Evolutionary conservation across 2,113 vertebrate species (phyloP), one percentile per base, ranked within the genome.

Genomic region (Equus quagga): DNA sequence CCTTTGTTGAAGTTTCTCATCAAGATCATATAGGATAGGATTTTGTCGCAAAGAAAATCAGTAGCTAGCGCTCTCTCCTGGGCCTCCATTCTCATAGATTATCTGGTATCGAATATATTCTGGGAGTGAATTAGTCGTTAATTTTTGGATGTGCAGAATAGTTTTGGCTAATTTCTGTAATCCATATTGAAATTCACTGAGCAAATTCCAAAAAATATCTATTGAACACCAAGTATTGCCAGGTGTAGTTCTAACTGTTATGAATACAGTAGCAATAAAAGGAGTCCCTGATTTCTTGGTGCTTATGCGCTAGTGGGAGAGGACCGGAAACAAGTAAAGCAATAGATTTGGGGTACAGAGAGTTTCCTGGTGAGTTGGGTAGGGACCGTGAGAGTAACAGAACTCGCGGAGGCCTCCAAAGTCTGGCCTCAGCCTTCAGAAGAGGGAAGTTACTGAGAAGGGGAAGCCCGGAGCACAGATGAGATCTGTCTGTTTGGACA

Each of bases 381-480:
- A 1, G 33, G 15, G 60, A 65, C n/a, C 12, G 6, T 36, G 44
- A 65, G 31, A 62, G 64, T 10, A 51, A 65, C 15, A 49, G 60
- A 83, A 67, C 46, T 84, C 23, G 49, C 1, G 0, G 49, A 60
- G 51, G 51, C 8, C 9, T 60, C 23, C 31, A 10, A 15, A 31
- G 81, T 41, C 58, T 62, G 67, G 31, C 8, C 41, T 31, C 7
- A 15, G 5, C 60, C 0, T 0, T n/a, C 15, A 49, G 67, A 56
- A 36, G 21, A 36, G 31, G 60, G 21, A 49, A 28, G 21, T 19
- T 54, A 31, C 23, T 8, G 2, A 15, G 56, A 62, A 82, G n/a
- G 36, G 15, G 51, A 17, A 79, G 1, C 24, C 0, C 7, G 0
- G 41, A 3, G 28, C 28, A 8, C 31, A 5, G 21, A 18, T n/a